phyloP scores from a whole-genome alignment of 1,140 invertebrate genomes.

The Nephotettix cincticeps region DNA sequence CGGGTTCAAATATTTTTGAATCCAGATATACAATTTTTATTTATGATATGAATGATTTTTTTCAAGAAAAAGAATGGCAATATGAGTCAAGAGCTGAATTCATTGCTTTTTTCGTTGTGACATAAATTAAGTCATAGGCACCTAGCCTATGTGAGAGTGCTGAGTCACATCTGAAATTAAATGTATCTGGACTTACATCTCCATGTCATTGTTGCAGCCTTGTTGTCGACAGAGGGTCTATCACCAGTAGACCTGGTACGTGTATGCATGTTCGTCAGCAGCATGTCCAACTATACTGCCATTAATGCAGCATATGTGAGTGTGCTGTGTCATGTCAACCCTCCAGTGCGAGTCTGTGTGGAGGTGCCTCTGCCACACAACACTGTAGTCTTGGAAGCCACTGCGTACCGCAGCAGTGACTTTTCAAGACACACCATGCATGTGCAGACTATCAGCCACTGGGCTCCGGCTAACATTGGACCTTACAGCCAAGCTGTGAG shows the following conservation, averaged over 20 bases:
- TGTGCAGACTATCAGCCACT: conserved; percentile 92
- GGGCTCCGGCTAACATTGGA: conserved; percentile 94
- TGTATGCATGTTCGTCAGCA: conserved; percentile 77
- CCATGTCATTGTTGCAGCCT: conserved; percentile 48
- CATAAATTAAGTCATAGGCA: no score
- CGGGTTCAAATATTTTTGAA: no score
- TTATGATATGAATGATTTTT: no score
- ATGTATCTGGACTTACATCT: no score
- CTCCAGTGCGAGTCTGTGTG: conserved; percentile 85
- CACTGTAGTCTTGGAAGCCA: conserved; percentile 75
- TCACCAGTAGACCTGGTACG: conserved; percentile 69
- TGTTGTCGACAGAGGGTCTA: conserved; percentile 58
- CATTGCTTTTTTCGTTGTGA: no score
- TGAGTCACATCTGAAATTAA: no score
- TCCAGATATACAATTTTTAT: no score
- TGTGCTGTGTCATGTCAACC: conserved; percentile 75
- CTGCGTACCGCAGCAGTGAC: conserved; percentile 56
- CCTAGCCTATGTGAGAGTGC: no score
- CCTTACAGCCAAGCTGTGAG: conserved; percentile 91
- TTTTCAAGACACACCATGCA: conserved; percentile 73
- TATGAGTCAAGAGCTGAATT: no score
- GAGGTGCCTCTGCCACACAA: conserved; percentile 71
- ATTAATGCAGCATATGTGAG: conserved; percentile 78
- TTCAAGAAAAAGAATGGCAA: no score
- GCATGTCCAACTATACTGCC: conserved; percentile 74